These are phyloP conservation scores for Galerucella calmariensis DNA, from an alignment of 2,888 invertebrate genomes.

Conservation along the genomic window DNA sequence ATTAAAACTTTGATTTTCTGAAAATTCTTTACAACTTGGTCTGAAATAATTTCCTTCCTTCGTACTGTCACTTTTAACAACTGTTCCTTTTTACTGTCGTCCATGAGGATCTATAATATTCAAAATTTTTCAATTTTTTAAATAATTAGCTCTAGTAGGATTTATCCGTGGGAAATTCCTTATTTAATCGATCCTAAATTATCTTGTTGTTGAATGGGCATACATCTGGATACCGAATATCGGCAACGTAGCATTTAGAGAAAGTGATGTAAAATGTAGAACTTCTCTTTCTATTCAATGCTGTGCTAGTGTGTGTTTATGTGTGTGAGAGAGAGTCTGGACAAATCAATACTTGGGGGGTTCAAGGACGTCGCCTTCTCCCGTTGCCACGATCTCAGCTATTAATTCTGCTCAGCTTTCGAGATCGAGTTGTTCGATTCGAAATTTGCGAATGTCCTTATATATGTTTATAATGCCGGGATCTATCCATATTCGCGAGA, in stretches of 20 bases:
- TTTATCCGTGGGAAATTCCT: too few species aligned
- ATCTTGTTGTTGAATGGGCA: too few species aligned
- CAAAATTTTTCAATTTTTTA: too few species aligned
- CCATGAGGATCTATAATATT: too few species aligned
- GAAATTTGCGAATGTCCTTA: constrained; percentile 15
- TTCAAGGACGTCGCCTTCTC: constrained; percentile 58
- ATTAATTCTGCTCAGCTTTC: constrained; percentile 4
- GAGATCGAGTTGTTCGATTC: constrained; percentile 2
- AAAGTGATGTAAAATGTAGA: constrained; percentile 39
- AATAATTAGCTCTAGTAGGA: too few species aligned
- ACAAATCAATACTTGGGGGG: constrained; percentile 59
- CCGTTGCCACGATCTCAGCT: constrained; percentile 5
- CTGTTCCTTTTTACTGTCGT: too few species aligned
- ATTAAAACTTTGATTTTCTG: too few species aligned
- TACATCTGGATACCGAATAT: constrained; percentile 4
- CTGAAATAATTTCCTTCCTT: too few species aligned
- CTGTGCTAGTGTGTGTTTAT: constrained; percentile 1
- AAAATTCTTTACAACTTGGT: too few species aligned
- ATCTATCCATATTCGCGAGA: neutral
- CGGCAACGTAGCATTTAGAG: constrained; percentile 29
- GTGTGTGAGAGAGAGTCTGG: constrained; percentile 35
- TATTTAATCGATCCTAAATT: too few species aligned
- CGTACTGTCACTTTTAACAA: too few species aligned
- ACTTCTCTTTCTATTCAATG: constrained; percentile 4
- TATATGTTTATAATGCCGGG: neutral